Conservation (phyloP, 2,113 vertebrate genomes). For the Sander lucioperca region DNA sequence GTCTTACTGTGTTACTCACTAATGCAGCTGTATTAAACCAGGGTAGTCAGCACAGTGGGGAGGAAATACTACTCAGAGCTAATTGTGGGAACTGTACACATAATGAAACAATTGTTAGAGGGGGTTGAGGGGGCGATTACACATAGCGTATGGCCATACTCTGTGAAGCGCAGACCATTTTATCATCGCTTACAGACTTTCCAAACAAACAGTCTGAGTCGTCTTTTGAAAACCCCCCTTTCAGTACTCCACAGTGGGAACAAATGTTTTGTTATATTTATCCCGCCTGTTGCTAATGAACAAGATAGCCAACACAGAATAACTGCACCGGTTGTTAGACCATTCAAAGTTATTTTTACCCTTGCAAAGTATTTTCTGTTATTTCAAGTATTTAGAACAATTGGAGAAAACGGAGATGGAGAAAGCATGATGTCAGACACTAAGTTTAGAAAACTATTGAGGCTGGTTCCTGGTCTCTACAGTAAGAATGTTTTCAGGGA, state of each 20-base stretch:
- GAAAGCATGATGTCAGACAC: conserved; percentile 60
- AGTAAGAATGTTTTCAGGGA: conserved; percentile 31
- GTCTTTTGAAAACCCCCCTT: conserved; percentile 37
- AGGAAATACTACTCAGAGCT: conserved; percentile 76
- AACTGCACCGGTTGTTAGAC: conserved; percentile 23
- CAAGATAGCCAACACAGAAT: conserved; percentile 31
- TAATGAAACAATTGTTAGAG: conserved; percentile 77
- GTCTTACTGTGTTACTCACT: conserved; percentile 44
- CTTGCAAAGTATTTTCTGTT: conserved; percentile 55
- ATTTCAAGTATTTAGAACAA: conserved; percentile 64
- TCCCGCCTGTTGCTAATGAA: conserved; percentile 74
- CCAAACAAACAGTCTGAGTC: conserved; percentile 69
- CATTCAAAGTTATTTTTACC: conserved; percentile 72
- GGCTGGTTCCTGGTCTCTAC: conserved; percentile 21
- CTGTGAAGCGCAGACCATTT: conserved; percentile 57
- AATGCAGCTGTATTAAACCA: conserved; percentile 51
- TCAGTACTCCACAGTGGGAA: conserved; percentile 44
- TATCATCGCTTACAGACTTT: conserved; percentile 74
- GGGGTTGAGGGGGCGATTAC: conserved; percentile 58
- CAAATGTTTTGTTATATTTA: conserved; percentile 79
- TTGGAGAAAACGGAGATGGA: conserved; percentile 34
- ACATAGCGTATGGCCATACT: conserved; percentile 52
- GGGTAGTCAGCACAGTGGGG: conserved; percentile 39
- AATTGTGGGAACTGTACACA: conserved; percentile 81
- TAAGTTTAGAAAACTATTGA: conserved; percentile 54